A percentile compares a stretch with the other conserved stretches of the same genome.
Conservation (phyloP, 2,113 vertebrate genomes). For the cattle (Bos taurus) region ARS-UCD2.0 NC_037350.1:38810501-38811000, state of each 20-base stretch:
- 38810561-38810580: background rate
- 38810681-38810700: background rate
- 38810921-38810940: background rate
- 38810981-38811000: background rate
- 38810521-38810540: background rate
- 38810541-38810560: background rate
- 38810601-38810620: background rate
- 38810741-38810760: background rate
- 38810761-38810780: background rate
- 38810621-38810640: background rate
- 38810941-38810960: background rate
- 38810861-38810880: accelerated
- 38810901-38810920: background rate
- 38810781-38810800: background rate
- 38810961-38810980: background rate
- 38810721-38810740: background rate
- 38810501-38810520: background rate
- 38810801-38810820: background rate
- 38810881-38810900: background rate
- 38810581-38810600: background rate
- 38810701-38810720: background rate
- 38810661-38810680: background rate
- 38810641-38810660: background rate
- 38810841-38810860: background rate
- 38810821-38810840: background rate